These are phyloP conservation scores for Elysia crispata DNA, from an alignment of 2,888 invertebrate genomes.

Conservation along the genomic window DNA sequence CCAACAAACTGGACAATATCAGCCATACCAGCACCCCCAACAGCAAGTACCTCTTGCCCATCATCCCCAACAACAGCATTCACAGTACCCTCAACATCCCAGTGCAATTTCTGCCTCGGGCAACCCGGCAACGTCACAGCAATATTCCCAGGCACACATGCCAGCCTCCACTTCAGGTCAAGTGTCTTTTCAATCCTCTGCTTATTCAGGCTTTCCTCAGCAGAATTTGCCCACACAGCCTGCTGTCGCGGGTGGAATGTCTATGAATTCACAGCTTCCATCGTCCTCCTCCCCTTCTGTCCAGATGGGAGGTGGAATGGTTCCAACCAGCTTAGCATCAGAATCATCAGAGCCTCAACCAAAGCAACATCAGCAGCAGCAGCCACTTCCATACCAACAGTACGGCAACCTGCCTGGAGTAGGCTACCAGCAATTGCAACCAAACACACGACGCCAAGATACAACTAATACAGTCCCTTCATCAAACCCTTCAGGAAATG, in stretches of 20 bases:
- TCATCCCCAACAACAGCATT: background rate
- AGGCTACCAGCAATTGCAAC: background rate
- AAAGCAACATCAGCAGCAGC: constrained; percentile 37
- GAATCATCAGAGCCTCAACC: constrained; percentile 2
- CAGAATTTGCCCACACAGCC: too few relatives aligned
- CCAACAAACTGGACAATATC: background rate
- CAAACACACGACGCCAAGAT: constrained; percentile 29
- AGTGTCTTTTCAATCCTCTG: too few relatives aligned
- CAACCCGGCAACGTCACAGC: too few relatives aligned
- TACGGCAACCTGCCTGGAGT: constrained; percentile 17
- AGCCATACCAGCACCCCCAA: background rate
- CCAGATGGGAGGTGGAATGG: background rate
- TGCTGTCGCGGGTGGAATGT: too few relatives aligned
- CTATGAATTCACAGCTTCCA: too few relatives aligned
- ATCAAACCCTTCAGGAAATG: too few relatives aligned
- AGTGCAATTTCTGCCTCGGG: too few relatives aligned
- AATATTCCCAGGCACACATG: too few relatives aligned
- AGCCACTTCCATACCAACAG: constrained; percentile 16
- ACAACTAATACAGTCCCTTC: background rate
- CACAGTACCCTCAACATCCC: background rate
- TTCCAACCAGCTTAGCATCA: background rate
- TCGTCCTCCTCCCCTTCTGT: background rate
- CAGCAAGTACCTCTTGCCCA: background rate
- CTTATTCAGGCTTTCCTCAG: too few relatives aligned
- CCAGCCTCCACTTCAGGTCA: too few relatives aligned